Base-by-base conservation (phyloP, 2,797 vertebrate species). In the Eospalax fontanierii region DNA sequence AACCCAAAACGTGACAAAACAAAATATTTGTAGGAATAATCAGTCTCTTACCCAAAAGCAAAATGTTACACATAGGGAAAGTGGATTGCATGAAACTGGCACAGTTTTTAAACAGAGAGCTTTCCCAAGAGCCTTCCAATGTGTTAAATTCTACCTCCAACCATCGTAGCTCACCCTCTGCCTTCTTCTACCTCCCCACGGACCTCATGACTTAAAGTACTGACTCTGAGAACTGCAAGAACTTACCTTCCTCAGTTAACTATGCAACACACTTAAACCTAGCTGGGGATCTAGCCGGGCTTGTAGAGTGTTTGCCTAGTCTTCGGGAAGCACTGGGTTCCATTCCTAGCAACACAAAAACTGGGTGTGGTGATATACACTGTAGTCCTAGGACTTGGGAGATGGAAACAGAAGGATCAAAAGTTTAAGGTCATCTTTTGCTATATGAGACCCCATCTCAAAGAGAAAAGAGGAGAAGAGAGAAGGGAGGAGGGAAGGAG, bases 1-100 rank as follows among this genome's bases (percentile, higher is more conserved):
- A 88, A 90, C 61, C 50, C 74, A 91, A 90, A 93, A 71, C 0
- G 21, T 19, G 85, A 50, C 54, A 70, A 94, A 96, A 95, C 71
- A 82, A 92, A 97, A 90, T 57, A 33, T 8, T 81, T 81, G 76
- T 24, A 87, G 59, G 63, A 78, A 12, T 16, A 15, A 61, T 46
- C 22, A 19, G 59, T 81, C 94, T 68, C 54, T 68, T 80, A 65
- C 71, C 90, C 46, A 38, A 73, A 95, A 84, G 61, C 70, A 22
- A 35, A 90, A 65, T 43, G 50, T 70, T 75, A 24, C 54, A 89
- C 14, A 16, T 19, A 59, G 24, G 28, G 87, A 93, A 50, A 54
- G 50, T 5, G 14, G 18, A 26, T 79, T 70, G 30, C 30, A 33
- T 30, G 89, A 89, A 43, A 15, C 26, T 28, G 46, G 21, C 7